Percentiles rank a stretch among this genome's conserved stretches.
Evolutionary conservation across 2,888 invertebrate species (phyloP).

Genomic region (Antitype chi): DNA sequence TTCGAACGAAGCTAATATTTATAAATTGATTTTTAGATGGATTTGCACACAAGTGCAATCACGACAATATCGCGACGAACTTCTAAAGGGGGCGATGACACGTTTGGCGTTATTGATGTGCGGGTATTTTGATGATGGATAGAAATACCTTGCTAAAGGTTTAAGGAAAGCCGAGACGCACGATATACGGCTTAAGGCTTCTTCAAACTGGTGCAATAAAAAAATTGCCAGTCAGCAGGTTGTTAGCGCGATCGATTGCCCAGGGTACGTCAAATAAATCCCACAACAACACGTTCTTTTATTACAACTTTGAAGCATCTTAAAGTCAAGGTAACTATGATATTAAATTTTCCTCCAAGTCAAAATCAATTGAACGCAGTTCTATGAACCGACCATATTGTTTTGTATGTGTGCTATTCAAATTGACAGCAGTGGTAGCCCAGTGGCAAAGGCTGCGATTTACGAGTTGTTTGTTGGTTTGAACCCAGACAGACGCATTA

Average conservation of each 20-base stretch:
- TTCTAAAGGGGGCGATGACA: constrained; percentile 17
- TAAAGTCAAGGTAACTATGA: no score
- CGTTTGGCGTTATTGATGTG: constrained; percentile 16
- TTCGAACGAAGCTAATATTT: constrained; percentile 53
- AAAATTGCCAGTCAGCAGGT: neutral
- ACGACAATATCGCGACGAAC: constrained; percentile 24
- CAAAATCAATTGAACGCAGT: neutral
- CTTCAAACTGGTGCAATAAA: neutral
- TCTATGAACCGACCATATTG: neutral
- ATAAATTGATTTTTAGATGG: constrained; percentile 62
- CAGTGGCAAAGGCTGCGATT: no score
- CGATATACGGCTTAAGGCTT: neutral
- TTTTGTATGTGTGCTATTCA: neutral
- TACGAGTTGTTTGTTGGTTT: no score
- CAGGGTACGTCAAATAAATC: neutral
- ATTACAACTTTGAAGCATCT: no score
- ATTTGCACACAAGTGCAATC: constrained; percentile 56
- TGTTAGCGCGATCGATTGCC: no score
- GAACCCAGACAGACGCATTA: no score
- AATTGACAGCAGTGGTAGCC: no score
- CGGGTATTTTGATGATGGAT: constrained; percentile 6
- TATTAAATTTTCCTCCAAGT: neutral
- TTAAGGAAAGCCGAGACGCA: neutral
- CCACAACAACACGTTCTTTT: neutral
- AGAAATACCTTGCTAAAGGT: neutral